A percentile compares a stretch with the other conserved stretches of the same genome.
These are phyloP conservation scores for Aythya baeri DNA, from an alignment of 2,113 vertebrate species.

Conservation along the genomic window DNA sequence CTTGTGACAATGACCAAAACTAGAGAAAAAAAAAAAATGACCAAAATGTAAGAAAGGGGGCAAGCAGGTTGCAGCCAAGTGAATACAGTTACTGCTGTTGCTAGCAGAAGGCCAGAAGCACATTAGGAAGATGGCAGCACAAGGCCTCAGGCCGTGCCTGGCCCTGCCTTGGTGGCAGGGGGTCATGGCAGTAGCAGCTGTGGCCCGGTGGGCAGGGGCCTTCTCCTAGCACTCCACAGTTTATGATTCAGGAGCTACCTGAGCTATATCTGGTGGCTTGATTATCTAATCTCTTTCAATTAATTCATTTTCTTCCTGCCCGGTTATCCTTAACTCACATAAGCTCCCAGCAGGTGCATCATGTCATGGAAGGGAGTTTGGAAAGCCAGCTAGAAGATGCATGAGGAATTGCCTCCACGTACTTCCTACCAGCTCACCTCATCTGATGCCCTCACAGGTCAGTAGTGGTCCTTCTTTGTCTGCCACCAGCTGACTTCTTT, in stretches of 20 bases:
- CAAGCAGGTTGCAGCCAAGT: neutral
- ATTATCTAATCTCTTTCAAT: neutral
- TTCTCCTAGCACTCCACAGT: neutral
- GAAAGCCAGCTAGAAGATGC: neutral
- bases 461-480: neutral
- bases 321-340: neutral
- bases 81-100: too few relatives aligned
- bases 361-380: neutral
- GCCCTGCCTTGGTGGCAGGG: neutral
- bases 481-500: neutral
- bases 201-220: accelerated
- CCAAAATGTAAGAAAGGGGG: neutral
- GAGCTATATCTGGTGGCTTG: neutral
- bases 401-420: neutral
- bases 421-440: neutral
- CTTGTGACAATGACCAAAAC: neutral
- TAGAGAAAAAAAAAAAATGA: neutral
- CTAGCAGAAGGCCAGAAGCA: neutral
- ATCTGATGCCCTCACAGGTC: neutral
- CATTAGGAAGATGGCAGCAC: too few relatives aligned
- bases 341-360: neutral
- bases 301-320: neutral
- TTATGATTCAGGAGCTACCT: neutral
- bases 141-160: neutral
- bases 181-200: neutral